phyloP scores from a whole-genome alignment of 2,797 vertebrate species.

The Leptodactylus fallax region DNA sequence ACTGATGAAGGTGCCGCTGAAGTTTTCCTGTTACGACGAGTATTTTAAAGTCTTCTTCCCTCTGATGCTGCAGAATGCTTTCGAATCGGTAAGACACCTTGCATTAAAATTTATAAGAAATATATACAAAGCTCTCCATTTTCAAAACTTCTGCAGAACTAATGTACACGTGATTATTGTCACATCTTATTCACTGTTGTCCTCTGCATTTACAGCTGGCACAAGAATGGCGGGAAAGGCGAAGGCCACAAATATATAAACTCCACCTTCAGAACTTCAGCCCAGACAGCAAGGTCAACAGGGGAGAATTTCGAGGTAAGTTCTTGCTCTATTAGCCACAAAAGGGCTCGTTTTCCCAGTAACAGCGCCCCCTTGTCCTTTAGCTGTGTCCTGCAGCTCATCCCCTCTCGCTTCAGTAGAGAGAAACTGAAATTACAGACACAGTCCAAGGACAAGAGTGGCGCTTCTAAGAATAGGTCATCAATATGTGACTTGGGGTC shows the following conservation, averaged over 20 bases:
- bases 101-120: too few relatives aligned
- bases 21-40: constrained; percentile 75
- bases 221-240: constrained; percentile 76
- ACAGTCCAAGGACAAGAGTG: neutral
- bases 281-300: constrained; percentile 67
- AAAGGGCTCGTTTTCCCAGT: too few relatives aligned
- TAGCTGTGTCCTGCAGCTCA: neutral
- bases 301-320: constrained; percentile 79
- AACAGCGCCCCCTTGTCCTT: too few relatives aligned
- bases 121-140: too few relatives aligned
- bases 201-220: constrained; percentile 66
- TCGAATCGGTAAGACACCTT: constrained; percentile 81
- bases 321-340: too few relatives aligned
- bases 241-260: constrained; percentile 63
- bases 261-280: constrained; percentile 73
- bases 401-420: too few relatives aligned
- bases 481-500: too few relatives aligned
- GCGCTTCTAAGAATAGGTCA: too few relatives aligned
- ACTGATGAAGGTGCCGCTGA: constrained; percentile 75
- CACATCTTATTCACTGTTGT: neutral
- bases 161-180: neutral
- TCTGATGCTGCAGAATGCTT: constrained; percentile 82
- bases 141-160: neutral
- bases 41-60: constrained; percentile 82
- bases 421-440: too few relatives aligned